Percentiles rank a stretch among this genome's conserved stretches.
These are phyloP conservation scores for Chaetodon trifascialis DNA, from an alignment of 2,113 vertebrate genomes.

Conservation along the genomic window DNA sequence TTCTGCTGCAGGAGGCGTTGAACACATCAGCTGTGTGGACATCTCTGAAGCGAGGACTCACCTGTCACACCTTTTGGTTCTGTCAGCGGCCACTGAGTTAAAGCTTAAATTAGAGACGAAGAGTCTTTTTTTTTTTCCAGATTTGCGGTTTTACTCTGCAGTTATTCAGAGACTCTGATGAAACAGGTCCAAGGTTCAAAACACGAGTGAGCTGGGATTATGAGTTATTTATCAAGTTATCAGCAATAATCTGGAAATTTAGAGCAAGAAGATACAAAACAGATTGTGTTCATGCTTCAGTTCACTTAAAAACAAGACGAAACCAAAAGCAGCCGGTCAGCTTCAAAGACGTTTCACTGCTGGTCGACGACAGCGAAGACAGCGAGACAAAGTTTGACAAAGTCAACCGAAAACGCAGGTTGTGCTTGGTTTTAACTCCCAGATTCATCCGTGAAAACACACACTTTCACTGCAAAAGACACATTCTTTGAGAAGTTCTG, in stretches of 20 bases:
- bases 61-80: neutral
- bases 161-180: neutral
- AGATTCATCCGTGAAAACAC: neutral
- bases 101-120: neutral
- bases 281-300: neutral
- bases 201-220: neutral
- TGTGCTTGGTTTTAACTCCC: slow-evolving; percentile 52
- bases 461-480: slow-evolving; percentile 21
- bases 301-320: neutral
- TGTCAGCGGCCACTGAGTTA: neutral
- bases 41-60: too few species aligned
- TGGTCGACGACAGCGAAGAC: neutral
- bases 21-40: neutral
- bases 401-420: neutral
- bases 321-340: neutral
- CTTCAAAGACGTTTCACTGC: neutral
- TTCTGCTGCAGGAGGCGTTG: too few species aligned
- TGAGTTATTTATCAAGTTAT: neutral
- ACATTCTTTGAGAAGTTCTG: slow-evolving; percentile 10
- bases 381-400: neutral
- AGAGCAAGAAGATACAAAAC: neutral
- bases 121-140: neutral
- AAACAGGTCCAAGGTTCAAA: neutral
- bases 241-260: neutral
- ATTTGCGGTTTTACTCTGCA: neutral